These are phyloP conservation scores for Heteromurus nitidus DNA, from an alignment of 2,888 invertebrate genomes.

Conservation along the genomic window DNA sequence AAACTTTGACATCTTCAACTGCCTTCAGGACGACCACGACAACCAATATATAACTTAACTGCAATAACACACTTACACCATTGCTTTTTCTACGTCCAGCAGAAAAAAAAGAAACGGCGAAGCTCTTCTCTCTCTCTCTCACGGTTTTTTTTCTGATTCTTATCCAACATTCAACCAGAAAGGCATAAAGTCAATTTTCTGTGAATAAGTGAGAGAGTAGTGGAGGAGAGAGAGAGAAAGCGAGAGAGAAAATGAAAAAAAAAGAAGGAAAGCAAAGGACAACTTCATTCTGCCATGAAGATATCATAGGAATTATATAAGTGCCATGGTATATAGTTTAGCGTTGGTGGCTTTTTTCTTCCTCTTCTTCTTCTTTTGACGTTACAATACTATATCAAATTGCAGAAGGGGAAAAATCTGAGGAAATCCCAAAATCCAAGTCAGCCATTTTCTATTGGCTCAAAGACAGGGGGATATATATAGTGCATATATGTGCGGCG, in stretches of 20 bases:
- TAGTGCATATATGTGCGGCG: background rate
- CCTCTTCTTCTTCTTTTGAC: too few species aligned
- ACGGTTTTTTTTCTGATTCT: conserved; percentile 51
- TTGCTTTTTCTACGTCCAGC: conserved; percentile 21
- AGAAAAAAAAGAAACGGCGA: too few species aligned
- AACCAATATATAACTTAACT: conserved; percentile 57
- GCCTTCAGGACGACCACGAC: conserved; percentile 57
- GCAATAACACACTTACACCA: conserved; percentile 40
- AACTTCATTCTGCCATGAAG: conserved; percentile 64
- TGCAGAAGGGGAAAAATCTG: conserved; percentile 54
- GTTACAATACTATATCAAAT: conserved; percentile 47
- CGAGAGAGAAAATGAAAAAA: conserved; percentile 45
- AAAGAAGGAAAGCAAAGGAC: conserved; percentile 54
- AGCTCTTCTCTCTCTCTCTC: conserved; percentile 11
- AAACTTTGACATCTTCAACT: conserved; percentile 67
- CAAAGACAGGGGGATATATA: conserved; percentile 34
- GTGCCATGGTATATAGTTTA: too few species aligned
- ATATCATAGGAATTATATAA: conserved; percentile 62
- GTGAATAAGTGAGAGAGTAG: conserved; percentile 58
- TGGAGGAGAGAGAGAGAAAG: conserved; percentile 34
- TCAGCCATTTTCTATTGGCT: conserved; percentile 65
- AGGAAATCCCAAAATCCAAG: conserved; percentile 64
- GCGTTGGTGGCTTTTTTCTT: conserved; percentile 30
- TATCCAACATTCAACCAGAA: conserved; percentile 66
- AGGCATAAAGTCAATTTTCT: conserved; percentile 67